Evolutionary conservation across 92 coral and sea anemone species (phyloP).

Genomic region (Porites divaricata): DNA sequence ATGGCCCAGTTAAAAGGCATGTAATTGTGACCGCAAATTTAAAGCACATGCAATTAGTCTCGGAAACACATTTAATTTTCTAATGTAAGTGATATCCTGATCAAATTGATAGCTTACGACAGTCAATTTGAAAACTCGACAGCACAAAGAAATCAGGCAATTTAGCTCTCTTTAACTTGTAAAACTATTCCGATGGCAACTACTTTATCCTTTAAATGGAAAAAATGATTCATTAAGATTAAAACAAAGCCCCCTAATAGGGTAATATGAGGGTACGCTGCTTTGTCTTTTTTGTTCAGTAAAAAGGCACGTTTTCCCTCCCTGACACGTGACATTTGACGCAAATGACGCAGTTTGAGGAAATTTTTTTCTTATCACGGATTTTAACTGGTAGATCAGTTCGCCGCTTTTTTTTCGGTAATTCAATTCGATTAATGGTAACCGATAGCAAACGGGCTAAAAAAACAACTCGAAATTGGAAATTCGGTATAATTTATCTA

Average conservation of each 20-base stretch:
- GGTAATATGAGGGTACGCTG: slow-evolving; percentile 11
- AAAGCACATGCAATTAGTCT: slow-evolving; percentile 55
- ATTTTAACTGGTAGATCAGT: too few species aligned
- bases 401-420: neutral
- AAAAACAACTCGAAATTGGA: neutral
- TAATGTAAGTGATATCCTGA: slow-evolving; percentile 53
- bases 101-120: slow-evolving; percentile 11
- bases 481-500: neutral
- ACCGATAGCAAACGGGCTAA: neutral
- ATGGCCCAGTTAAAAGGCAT: slow-evolving; percentile 38
- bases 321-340: neutral
- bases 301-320: neutral
- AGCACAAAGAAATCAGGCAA: slow-evolving; percentile 25
- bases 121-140: slow-evolving; percentile 31
- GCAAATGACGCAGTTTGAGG: neutral
- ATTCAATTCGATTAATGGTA: neutral
- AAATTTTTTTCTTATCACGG: neutral
- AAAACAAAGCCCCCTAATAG: slow-evolving; percentile 27
- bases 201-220: neutral
- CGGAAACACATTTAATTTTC: slow-evolving; percentile 52
- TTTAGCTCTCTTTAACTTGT: slow-evolving; percentile 11
- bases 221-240: slow-evolving; percentile 14
- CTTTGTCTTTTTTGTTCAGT: neutral
- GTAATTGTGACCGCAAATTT: slow-evolving; percentile 53
- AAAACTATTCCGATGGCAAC: slow-evolving; percentile 31